Evolutionary conservation across 1,140 invertebrate genomes (phyloP).

Genomic region (Charaxes varanes): DNA sequence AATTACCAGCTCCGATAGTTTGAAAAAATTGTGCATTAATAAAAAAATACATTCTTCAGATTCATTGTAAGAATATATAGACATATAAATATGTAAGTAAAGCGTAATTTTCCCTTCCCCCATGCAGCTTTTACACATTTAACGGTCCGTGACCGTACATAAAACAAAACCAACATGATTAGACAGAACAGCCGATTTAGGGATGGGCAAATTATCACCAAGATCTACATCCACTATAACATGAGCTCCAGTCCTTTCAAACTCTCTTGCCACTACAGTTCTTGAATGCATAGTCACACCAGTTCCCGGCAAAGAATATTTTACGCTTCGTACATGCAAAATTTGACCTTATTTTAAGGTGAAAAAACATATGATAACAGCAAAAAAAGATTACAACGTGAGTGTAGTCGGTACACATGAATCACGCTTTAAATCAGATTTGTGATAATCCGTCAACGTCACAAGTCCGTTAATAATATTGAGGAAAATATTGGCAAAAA

Average conservation of each 20-base stretch:
- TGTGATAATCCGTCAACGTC: slow-evolving; percentile 33
- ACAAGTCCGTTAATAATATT: slow-evolving; percentile 23
- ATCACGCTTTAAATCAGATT: slow-evolving; percentile 22
- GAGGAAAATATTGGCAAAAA: too few relatives aligned
- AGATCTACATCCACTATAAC: slow-evolving; percentile 13
- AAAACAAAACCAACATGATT: slow-evolving; percentile 43
- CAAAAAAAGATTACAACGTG: slow-evolving; percentile 1
- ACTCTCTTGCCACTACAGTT: background rate
- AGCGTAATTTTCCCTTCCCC: slow-evolving; percentile 11
- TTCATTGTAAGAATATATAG: too few relatives aligned
- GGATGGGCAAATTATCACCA: slow-evolving; percentile 35
- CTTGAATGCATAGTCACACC: background rate
- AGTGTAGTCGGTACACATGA: slow-evolving; percentile 18
- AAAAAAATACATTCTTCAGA: too few relatives aligned
- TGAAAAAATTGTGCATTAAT: too few relatives aligned
- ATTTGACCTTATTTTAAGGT: too few relatives aligned
- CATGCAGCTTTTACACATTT: slow-evolving; percentile 20
- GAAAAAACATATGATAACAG: background rate
- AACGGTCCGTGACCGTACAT: slow-evolving; percentile 32
- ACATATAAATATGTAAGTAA: too few relatives aligned
- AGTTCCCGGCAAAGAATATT: slow-evolving; percentile 1
- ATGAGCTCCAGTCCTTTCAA: slow-evolving; percentile 3
- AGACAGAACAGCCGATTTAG: slow-evolving; percentile 31
- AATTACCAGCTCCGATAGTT: too few relatives aligned
- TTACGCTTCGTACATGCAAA: background rate